Evolutionary conservation across 2,113 vertebrate genomes (phyloP), one percentile per base, ranked within the genome.

Genomic region (Cranoglanis bouderius): DNA sequence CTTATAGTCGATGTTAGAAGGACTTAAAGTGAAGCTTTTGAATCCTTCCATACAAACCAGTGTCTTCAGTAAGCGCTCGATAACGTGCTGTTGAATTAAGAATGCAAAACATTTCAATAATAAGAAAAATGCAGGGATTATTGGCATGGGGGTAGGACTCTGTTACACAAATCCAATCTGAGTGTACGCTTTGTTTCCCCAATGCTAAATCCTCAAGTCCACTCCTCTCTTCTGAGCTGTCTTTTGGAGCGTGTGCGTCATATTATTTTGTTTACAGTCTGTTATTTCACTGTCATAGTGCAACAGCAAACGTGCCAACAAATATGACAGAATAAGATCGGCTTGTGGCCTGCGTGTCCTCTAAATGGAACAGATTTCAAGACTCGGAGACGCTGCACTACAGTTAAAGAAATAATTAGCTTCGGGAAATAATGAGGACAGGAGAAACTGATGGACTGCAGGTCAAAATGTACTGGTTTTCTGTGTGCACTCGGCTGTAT

Each of bases 241-340:
- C 88, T 89, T 63, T 91, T 90, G 84, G 88, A 93, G 91, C 82
- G 24, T 67, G 90, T 59, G 70, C 19, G 92, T 92, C 93, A 92
- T 93, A 94, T 95, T 94, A 94, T 95, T 94, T 94, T 92, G 93
- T 86, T 93, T 94, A 94, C 94, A 94, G 92, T 92, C 92, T 94
- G 93, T 95, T 95, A 95, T 96, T 95, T 94, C 92, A 92, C 93
- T 94, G 94, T 96, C 94, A 94, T 80, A 93, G 92, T 92, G 90
- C 89, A 92, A 94, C 93, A 94, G 93, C 94, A 93, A 93, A 92
- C 93, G 91, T 95, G 94, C 93, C 94, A 94, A 93, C 92, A 93
- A 93, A 94, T 93, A 90, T 94, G 94, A 94, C 93, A 93, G 93
- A 90, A 93, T 94, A 92, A 89, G 94, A 94, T 94, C 92, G 93